Conservation (phyloP, 2,113 vertebrate species). For the Stegostoma tigrinum region DNA sequence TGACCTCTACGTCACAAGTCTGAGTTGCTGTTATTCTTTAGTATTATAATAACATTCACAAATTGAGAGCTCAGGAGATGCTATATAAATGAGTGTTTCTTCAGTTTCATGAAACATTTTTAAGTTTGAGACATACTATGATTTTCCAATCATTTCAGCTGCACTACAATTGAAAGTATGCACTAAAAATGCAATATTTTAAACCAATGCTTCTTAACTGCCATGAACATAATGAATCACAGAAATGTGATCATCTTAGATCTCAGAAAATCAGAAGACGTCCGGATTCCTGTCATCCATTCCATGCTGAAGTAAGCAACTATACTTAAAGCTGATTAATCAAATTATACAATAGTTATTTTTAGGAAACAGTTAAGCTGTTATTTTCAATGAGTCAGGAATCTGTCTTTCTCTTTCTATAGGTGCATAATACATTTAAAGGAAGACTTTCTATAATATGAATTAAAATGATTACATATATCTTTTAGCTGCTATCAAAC, state of each 20-base stretch:
- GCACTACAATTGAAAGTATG: neutral
- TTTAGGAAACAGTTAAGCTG: neutral
- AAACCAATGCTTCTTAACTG: slow-evolving; percentile 65
- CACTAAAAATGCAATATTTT: neutral
- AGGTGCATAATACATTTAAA: neutral
- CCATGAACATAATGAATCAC: slow-evolving; percentile 91
- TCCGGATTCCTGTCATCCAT: slow-evolving; percentile 92
- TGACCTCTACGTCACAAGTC: neutral
- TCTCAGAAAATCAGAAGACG: slow-evolving; percentile 92
- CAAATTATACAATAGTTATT: neutral
- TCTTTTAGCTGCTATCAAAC: neutral
- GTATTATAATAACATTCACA: neutral
- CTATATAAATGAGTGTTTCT: neutral
- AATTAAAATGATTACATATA: neutral
- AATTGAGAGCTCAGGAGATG: neutral
- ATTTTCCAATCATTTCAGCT: slow-evolving; percentile 16
- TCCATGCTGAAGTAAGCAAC: slow-evolving; percentile 79
- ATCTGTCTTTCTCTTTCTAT: neutral
- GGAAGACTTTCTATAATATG: neutral
- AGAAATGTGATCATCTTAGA: slow-evolving; percentile 92
- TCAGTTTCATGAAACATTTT: neutral
- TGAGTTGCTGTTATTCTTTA: neutral
- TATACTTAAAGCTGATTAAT: neutral
- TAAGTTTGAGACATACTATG: neutral
- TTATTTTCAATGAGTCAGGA: neutral